A percentile compares a stretch with the other conserved stretches of the same genome.
phyloP scores from a whole-genome alignment of 1,140 invertebrate species.

The Drosophila pruinosa region DNA sequence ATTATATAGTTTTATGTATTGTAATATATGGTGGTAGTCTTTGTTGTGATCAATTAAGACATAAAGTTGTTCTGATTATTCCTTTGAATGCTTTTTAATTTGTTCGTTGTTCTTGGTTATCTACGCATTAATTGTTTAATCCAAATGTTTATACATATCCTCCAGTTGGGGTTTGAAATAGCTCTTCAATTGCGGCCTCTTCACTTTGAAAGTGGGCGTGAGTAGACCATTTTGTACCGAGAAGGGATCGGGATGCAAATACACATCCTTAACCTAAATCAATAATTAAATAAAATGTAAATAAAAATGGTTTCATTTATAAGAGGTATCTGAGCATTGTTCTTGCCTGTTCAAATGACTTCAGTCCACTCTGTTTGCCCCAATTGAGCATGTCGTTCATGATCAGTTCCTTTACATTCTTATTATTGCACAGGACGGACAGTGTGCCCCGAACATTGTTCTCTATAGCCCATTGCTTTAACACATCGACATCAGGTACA shows the following conservation, averaged over 20 bases:
- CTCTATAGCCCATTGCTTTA: constrained; percentile 94
- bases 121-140: constrained; percentile 61
- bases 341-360: constrained; percentile 97
- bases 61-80: constrained; percentile 42
- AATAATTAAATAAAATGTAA: not conserved
- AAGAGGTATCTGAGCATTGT: too few species aligned
- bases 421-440: constrained; percentile 93
- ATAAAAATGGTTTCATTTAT: not conserved
- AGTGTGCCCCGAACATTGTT: constrained; percentile 93
- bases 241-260: constrained; percentile 96
- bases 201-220: constrained; percentile 98
- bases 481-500: constrained; percentile 96
- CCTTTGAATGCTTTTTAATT: constrained; percentile 56
- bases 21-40: constrained; percentile 61
- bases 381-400: constrained; percentile 93
- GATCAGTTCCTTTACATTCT: constrained; percentile 94
- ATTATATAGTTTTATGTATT: constrained; percentile 48
- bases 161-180: constrained; percentile 96
- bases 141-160: constrained; percentile 91
- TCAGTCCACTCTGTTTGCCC: constrained; percentile 94
- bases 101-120: constrained; percentile 56
- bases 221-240: constrained; percentile 98
- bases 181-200: constrained; percentile 93
- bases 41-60: constrained; percentile 56
- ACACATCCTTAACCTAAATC: constrained; percentile 95